These are phyloP conservation scores for Mormyrus iriodes DNA, from an alignment of 2,113 vertebrate species.

Conservation along the genomic window DNA sequence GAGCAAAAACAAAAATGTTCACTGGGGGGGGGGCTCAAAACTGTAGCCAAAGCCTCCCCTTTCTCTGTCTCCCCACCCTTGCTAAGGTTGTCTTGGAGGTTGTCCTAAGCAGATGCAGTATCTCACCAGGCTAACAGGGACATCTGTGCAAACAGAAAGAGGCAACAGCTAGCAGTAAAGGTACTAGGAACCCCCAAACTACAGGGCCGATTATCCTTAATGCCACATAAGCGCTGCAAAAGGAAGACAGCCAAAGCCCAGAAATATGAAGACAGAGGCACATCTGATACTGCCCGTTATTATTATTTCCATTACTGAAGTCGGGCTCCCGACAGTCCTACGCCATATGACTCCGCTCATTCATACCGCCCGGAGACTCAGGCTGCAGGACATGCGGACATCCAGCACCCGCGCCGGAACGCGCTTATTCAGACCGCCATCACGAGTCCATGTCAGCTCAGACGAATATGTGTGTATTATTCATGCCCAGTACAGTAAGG, in stretches of 20 bases:
- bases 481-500: background rate
- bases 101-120: conserved; percentile 4
- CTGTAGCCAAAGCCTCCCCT: background rate
- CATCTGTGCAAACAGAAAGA: conserved; percentile 5
- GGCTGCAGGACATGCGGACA: background rate
- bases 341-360: background rate
- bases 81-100: background rate
- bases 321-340: background rate
- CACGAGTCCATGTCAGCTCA: background rate
- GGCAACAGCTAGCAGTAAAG: background rate
- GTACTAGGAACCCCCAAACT: background rate
- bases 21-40: background rate
- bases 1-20: background rate
- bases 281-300: background rate
- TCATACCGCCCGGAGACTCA: background rate
- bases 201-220: background rate
- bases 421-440: background rate
- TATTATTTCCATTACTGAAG: background rate
- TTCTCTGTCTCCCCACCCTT: background rate
- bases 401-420: background rate
- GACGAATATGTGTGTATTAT: background rate
- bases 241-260: background rate
- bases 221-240: background rate
- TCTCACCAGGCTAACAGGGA: background rate
- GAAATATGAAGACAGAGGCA: background rate